Conservation (phyloP, 2,113 vertebrate genomes). For the Etheostoma cragini region DNA sequence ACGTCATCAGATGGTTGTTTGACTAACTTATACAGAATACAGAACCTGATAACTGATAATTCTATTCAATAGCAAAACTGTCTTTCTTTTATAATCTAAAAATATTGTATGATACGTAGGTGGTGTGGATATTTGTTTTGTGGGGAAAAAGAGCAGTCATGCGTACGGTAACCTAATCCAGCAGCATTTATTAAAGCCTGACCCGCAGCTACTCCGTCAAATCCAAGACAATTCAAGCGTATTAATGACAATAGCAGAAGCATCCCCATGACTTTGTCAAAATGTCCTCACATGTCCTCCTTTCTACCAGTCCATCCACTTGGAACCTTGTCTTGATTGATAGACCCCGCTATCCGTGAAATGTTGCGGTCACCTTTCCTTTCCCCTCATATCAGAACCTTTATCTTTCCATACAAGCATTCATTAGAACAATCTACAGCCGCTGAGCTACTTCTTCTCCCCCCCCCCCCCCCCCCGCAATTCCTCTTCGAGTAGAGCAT, state of each 20-base stretch:
- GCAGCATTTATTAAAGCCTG: conserved; percentile 66
- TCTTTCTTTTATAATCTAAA: not conserved
- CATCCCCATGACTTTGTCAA: conserved; percentile 39
- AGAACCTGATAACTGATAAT: conserved; percentile 9
- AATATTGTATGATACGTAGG: conserved; percentile 24
- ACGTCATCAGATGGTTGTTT: not conserved
- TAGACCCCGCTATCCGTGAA: conserved; percentile 28
- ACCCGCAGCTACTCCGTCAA: conserved; percentile 65
- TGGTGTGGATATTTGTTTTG: conserved; percentile 16
- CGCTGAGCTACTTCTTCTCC: not conserved
- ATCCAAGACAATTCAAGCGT: conserved; percentile 47
- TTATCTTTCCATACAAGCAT: conserved; percentile 21
- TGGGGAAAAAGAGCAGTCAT: conserved; percentile 42
- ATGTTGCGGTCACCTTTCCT: conserved; percentile 25
- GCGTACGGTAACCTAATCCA: conserved; percentile 42
- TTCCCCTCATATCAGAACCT: conserved; percentile 8
- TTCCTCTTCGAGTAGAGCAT: conserved; percentile 15
- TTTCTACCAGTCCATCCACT: conserved; percentile 4
- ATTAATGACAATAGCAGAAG: conserved; percentile 52
- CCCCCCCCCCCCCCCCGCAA: not conserved
- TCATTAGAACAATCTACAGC: not conserved
- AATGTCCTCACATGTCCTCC: conserved; percentile 40
- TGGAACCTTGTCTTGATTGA: conserved; percentile 31
- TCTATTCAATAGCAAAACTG: not conserved
- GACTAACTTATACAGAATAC: not conserved